Conservation (phyloP, 1,140 invertebrate species). For the Sitophilus oryzae region DNA sequence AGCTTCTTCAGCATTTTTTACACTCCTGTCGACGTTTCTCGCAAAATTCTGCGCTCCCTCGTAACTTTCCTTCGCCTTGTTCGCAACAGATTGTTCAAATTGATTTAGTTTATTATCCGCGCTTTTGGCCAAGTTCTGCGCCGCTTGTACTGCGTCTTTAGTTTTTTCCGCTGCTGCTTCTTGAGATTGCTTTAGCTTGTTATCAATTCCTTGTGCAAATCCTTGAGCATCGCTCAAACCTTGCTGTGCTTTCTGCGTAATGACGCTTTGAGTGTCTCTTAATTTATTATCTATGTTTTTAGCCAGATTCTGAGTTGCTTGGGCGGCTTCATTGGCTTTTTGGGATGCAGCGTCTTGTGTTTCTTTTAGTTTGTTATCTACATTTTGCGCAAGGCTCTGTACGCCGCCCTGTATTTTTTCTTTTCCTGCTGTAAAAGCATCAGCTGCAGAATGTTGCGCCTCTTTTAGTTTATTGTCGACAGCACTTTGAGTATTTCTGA, state of each 20-base stretch:
- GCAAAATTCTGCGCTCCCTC: conserved; percentile 15
- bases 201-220: conserved; percentile 19
- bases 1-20: conserved; percentile 14
- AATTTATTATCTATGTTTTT: conserved; percentile 17
- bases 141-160: conserved; percentile 7
- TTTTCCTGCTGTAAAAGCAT: too few species aligned
- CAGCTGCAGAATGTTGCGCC: too few species aligned
- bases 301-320: background rate
- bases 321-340: conserved; percentile 8
- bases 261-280: conserved; percentile 6
- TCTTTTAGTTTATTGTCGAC: conserved; percentile 4
- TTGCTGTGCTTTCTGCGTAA: conserved; percentile 11
- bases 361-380: conserved; percentile 20
- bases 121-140: conserved; percentile 15
- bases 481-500: conserved; percentile 3
- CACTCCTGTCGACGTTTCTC: conserved; percentile 10
- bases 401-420: conserved; percentile 4
- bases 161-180: conserved; percentile 4
- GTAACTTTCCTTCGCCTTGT: conserved; percentile 5
- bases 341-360: conserved; percentile 1
- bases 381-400: conserved; percentile 10
- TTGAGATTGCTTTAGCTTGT: conserved; percentile 22
- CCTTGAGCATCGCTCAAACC: conserved; percentile 18
- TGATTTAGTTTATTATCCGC: conserved; percentile 17
- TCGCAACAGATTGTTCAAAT: conserved; percentile 7